Conservation (phyloP, 2,113 vertebrate species). For the Baryphthengus martii region DNA sequence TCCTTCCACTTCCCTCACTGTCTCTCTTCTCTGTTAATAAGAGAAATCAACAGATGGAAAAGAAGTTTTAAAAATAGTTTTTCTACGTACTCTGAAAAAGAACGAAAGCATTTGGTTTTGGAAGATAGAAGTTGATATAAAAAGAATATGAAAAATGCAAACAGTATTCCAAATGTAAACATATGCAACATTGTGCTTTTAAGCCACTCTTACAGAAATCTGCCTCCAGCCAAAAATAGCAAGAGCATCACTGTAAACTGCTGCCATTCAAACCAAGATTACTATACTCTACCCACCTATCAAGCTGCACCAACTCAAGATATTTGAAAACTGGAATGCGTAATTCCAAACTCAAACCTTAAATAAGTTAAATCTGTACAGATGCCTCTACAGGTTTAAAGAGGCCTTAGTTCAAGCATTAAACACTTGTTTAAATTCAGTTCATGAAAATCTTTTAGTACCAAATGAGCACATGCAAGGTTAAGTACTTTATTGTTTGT, state of each 20-base stretch:
- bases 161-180: slow-evolving; percentile 21
- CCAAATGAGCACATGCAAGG: background rate
- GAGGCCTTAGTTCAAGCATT: background rate
- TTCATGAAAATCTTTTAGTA: background rate
- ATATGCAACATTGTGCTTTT: slow-evolving; percentile 1
- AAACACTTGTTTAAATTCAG: background rate
- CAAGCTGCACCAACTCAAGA: background rate
- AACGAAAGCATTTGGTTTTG: slow-evolving; percentile 29
- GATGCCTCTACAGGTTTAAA: background rate
- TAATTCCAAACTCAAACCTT: background rate
- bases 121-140: slow-evolving; percentile 28
- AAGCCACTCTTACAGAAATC: slow-evolving; percentile 14
- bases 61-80: slow-evolving; percentile 44
- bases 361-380: background rate
- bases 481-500: background rate
- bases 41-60: slow-evolving; percentile 51
- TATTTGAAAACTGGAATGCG: background rate
- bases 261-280: slow-evolving; percentile 41
- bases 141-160: slow-evolving; percentile 47
- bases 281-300: background rate
- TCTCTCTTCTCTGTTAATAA: slow-evolving; percentile 36
- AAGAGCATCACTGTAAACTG: slow-evolving; percentile 25
- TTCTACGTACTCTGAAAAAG: background rate
- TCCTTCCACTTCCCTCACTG: background rate
- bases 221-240: slow-evolving; percentile 23